Percentiles rank a stretch among this genome's conserved stretches.
Conservation (phyloP, 2,113 vertebrate species). For the Hemiscyllium ocellatum region DNA sequence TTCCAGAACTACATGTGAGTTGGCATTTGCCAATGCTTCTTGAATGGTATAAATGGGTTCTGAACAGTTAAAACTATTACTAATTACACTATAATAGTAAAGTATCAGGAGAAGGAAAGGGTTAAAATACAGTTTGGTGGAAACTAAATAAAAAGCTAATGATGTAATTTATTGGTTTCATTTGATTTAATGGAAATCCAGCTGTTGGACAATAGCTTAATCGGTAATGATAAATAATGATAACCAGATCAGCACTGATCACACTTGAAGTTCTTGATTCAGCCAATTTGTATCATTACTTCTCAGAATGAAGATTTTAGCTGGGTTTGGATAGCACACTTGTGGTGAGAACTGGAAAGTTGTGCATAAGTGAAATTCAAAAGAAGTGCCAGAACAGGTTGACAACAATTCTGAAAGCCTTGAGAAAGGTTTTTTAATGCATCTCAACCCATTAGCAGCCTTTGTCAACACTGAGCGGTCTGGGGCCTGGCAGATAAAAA, state of each 20-base stretch:
- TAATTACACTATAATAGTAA: neutral
- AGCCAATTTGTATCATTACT: neutral
- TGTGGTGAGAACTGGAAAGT: neutral
- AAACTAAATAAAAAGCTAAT: no score
- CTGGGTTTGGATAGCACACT: neutral
- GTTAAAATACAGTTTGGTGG: no score
- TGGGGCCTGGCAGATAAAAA: neutral
- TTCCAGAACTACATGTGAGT: neutral
- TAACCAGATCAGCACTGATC: neutral
- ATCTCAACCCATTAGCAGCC: neutral
- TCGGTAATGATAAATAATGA: no score
- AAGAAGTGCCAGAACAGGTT: neutral
- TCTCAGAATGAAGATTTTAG: neutral
- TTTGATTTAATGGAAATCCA: no score
- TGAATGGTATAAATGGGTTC: neutral
- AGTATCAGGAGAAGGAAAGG: neutral
- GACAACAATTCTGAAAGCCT: neutral
- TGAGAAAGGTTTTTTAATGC: neutral
- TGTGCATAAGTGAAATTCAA: conserved; percentile 14
- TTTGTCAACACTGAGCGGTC: neutral
- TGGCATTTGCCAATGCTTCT: no score
- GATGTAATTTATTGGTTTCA: no score
- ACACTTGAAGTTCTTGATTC: neutral
- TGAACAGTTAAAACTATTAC: neutral
- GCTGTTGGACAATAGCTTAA: no score